phyloP scores from a whole-genome alignment of 2,797 vertebrate genomes.

The Odontamblyopus lacepedii region DNA sequence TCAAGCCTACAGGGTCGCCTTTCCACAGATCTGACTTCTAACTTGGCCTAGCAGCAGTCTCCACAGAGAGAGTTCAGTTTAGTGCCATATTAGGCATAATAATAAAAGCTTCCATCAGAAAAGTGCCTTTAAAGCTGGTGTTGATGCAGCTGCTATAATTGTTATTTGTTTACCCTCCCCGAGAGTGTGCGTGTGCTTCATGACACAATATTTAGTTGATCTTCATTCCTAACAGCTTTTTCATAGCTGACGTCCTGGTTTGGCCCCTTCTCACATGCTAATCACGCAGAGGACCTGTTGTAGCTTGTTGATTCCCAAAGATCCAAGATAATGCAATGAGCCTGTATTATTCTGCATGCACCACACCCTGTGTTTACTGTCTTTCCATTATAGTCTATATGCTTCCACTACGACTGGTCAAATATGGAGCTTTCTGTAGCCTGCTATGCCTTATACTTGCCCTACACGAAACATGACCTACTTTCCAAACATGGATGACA shows the following conservation, averaged over 20 bases:
- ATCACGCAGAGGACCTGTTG: not conserved
- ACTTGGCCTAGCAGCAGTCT: too few species aligned
- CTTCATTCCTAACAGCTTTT: constrained; percentile 7
- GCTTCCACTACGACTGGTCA: constrained; percentile 18
- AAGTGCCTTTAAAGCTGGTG: too few species aligned
- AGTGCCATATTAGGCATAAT: too few species aligned
- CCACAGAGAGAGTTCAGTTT: too few species aligned
- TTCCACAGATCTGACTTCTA: too few species aligned
- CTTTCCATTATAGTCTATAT: not conserved
- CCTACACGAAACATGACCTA: constrained; percentile 60
- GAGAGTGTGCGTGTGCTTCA: constrained; percentile 13
- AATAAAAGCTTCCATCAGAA: too few species aligned
- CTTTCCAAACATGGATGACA: constrained; percentile 70
- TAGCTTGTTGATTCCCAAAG: constrained; percentile 6
- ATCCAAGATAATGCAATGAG: not conserved
- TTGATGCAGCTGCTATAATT: too few species aligned
- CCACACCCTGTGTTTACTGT: not conserved
- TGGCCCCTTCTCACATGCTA: not conserved
- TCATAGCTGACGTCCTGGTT: not conserved
- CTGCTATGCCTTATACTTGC: constrained; percentile 25
- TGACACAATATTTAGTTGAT: constrained; percentile 8
- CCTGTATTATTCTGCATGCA: constrained; percentile 11
- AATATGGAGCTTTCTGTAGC: constrained; percentile 34
- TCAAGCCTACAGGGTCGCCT: too few species aligned
- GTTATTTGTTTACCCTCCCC: too few species aligned